These are phyloP conservation scores for Spea bombifrons DNA, from an alignment of 2,113 vertebrate species.

Conservation along the genomic window DNA sequence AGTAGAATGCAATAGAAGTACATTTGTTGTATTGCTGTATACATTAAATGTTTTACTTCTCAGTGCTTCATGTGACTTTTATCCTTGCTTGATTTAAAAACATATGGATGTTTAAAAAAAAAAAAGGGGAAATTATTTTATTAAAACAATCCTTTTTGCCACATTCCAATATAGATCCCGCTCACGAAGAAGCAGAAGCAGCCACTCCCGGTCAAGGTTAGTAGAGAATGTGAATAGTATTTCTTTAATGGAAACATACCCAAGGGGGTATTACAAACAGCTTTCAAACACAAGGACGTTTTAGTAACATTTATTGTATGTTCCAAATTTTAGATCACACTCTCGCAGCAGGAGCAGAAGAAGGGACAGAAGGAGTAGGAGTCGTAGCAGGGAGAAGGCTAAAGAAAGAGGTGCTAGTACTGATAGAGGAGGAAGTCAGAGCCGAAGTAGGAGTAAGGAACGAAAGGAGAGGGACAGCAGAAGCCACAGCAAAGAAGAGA, in stretches of 20 bases:
- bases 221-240: not conserved
- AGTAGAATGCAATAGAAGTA: too few relatives aligned
- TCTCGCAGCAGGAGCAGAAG: slow-evolving; percentile 76
- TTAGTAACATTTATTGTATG: not conserved
- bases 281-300: not conserved
- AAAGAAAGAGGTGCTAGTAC: slow-evolving; percentile 46
- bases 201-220: slow-evolving; percentile 83
- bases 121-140: too few relatives aligned
- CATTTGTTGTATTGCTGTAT: too few relatives aligned
- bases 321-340: slow-evolving; percentile 68
- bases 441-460: slow-evolving; percentile 63
- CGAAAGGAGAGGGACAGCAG: slow-evolving; percentile 41
- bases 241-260: not conserved
- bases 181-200: slow-evolving; percentile 87
- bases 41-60: too few relatives aligned
- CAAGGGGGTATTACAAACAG: not conserved
- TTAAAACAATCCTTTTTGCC: not conserved
- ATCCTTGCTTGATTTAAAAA: too few relatives aligned
- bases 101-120: too few relatives aligned
- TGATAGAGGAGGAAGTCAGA: slow-evolving; percentile 50
- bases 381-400: slow-evolving; percentile 64
- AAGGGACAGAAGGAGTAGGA: slow-evolving; percentile 74
- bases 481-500: slow-evolving; percentile 73
- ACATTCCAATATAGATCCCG: slow-evolving; percentile 72
- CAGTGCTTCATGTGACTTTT: too few relatives aligned